Percentiles rank a stretch among this genome's conserved stretches.
phyloP scores from a whole-genome alignment of 2,797 vertebrate species.

The Numenius phaeopus region DNA sequence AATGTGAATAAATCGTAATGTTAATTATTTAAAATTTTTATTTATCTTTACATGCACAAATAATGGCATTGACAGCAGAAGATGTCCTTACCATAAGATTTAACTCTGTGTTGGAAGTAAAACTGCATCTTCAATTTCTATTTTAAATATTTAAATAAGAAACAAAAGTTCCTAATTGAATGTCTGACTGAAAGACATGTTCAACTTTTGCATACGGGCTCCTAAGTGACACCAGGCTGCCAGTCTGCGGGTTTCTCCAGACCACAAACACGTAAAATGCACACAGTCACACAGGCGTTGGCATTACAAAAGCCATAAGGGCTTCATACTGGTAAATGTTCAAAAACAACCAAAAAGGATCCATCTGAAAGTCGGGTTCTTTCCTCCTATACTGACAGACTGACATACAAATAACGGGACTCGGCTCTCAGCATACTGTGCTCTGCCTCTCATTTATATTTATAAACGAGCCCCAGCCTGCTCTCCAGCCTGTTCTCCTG shows the following conservation, averaged over 20 bases:
- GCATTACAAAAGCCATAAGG: rapidly evolving
- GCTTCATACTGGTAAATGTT: neutral
- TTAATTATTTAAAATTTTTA: slow-evolving; percentile 23
- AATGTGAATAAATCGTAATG: neutral
- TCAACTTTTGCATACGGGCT: neutral
- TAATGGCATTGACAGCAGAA: neutral
- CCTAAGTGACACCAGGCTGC: neutral
- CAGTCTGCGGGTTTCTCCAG: neutral
- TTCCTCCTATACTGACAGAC: neutral
- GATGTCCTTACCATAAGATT: neutral
- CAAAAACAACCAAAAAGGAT: neutral
- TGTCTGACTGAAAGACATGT: neutral
- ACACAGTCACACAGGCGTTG: neutral
- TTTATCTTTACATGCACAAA: neutral
- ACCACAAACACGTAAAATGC: rapidly evolving
- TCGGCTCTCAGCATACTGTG: neutral
- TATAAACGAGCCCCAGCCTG: neutral
- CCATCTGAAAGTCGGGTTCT: neutral
- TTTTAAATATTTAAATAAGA: neutral
- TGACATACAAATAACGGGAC: neutral
- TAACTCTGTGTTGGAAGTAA: neutral
- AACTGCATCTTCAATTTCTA: neutral
- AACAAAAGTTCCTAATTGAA: neutral
- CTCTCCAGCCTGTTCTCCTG: neutral
- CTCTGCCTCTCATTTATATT: rapidly evolving